phyloP scores from a whole-genome alignment of 2,888 invertebrate genomes.

The Drosophila merina region DNA sequence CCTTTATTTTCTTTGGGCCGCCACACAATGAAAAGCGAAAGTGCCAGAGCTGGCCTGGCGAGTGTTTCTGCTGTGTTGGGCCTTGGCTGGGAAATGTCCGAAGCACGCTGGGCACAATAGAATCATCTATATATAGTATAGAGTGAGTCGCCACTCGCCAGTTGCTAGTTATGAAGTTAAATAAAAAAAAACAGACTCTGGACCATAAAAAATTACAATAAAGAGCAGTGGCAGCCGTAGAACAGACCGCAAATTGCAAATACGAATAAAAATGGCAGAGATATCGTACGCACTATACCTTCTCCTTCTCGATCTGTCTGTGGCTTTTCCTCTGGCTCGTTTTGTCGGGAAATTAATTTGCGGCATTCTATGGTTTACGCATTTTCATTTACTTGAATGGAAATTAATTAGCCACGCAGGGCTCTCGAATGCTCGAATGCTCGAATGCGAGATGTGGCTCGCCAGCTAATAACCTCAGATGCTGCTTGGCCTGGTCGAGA shows the following conservation, averaged over 20 bases:
- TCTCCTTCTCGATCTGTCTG: conserved; percentile 15
- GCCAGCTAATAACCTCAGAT: conserved; percentile 44
- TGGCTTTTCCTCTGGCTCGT: neutral
- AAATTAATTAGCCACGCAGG: conserved; percentile 66
- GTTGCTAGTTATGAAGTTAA: conserved; percentile 57
- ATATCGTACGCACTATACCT: conserved; percentile 13
- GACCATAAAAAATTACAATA: conserved; percentile 73
- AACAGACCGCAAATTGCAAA: conserved; percentile 22
- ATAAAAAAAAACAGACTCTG: conserved; percentile 41
- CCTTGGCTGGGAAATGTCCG: conserved; percentile 42
- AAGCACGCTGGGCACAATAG: conserved; percentile 38
- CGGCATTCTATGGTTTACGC: conserved; percentile 31
- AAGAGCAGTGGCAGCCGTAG: conserved; percentile 39
- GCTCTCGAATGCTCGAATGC: conserved; percentile 20
- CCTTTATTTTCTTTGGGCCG: conserved; percentile 29
- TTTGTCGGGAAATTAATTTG: conserved; percentile 44
- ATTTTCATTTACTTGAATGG: conserved; percentile 56
- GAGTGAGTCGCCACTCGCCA: conserved; percentile 48
- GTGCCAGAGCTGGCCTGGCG: conserved; percentile 36
- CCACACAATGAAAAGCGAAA: conserved; percentile 56
- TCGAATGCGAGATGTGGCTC: conserved; percentile 39
- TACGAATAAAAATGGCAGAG: conserved; percentile 49
- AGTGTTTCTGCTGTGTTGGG: conserved; percentile 58
- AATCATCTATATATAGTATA: conserved; percentile 29
- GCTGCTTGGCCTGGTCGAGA: neutral